Percentiles rank a stretch among this genome's conserved stretches.
Evolutionary conservation across 2,797 vertebrate genomes (phyloP).

Genomic region (Chaetodon trifasciatus): DNA sequence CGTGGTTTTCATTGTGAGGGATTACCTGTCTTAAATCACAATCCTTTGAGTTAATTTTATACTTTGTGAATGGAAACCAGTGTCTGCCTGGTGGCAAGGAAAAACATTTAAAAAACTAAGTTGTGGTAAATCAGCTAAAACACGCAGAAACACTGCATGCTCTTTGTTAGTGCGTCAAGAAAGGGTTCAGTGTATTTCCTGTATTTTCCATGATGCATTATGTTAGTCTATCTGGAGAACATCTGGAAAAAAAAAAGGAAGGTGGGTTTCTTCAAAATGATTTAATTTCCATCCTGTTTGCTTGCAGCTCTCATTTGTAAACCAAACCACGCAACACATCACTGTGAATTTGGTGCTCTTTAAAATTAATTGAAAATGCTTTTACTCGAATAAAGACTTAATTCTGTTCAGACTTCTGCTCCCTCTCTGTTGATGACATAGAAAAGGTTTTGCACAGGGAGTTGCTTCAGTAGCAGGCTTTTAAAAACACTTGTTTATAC

Average conservation of each 20-base stretch:
- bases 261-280: slow-evolving; percentile 11
- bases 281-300: slow-evolving; percentile 35
- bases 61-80: slow-evolving; percentile 14
- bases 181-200: slow-evolving; percentile 19
- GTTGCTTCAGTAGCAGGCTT: slow-evolving; percentile 58
- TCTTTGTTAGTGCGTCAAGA: slow-evolving; percentile 20
- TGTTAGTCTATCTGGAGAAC: slow-evolving; percentile 20
- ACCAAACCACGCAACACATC: slow-evolving; percentile 73
- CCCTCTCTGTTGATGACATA: slow-evolving; percentile 40
- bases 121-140: slow-evolving; percentile 51
- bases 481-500: slow-evolving; percentile 46
- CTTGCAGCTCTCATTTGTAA: slow-evolving; percentile 62
- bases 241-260: slow-evolving; percentile 8
- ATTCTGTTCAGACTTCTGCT: slow-evolving; percentile 57
- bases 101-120: slow-evolving; percentile 10
- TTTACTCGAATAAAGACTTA: slow-evolving; percentile 82
- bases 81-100: slow-evolving; percentile 17
- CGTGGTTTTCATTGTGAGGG: background rate
- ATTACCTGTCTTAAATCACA: background rate
- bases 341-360: slow-evolving; percentile 87
- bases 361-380: slow-evolving; percentile 71
- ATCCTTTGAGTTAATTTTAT: slow-evolving; percentile 24
- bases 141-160: slow-evolving; percentile 35
- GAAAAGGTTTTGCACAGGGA: slow-evolving; percentile 31
- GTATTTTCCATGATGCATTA: slow-evolving; percentile 2